Evolutionary conservation across 2,888 invertebrate species (phyloP).

Genomic region (Lobophora halterata): DNA sequence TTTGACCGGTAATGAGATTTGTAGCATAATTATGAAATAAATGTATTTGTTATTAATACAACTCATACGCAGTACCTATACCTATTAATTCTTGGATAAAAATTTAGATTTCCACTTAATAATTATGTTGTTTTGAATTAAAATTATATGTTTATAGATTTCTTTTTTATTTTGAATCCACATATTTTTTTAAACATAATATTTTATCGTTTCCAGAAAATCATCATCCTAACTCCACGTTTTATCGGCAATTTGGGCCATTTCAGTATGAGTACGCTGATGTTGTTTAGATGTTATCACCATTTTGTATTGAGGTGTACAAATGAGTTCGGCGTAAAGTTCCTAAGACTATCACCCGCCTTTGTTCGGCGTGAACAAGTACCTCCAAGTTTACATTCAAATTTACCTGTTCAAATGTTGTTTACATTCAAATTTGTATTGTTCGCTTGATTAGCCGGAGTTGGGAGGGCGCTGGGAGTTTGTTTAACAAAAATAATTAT

Average conservation of each 20-base stretch:
- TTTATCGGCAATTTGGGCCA: constrained; percentile 58
- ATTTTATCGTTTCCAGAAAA: constrained; percentile 28
- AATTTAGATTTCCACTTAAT: too few relatives aligned
- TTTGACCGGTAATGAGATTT: too few relatives aligned
- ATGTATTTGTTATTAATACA: too few relatives aligned
- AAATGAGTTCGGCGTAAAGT: constrained; percentile 63
- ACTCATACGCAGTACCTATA: too few relatives aligned
- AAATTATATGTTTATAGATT: background rate
- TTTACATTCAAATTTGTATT: constrained; percentile 32
- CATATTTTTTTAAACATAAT: too few relatives aligned
- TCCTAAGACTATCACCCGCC: constrained; percentile 40
- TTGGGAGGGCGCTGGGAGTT: constrained; percentile 18
- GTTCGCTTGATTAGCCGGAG: constrained; percentile 28
- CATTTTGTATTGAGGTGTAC: constrained; percentile 70
- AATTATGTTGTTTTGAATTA: too few relatives aligned
- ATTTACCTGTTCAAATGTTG: constrained; percentile 23
- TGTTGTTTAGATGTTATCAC: constrained; percentile 66
- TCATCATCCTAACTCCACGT: constrained; percentile 25
- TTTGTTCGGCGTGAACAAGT: constrained; percentile 40
- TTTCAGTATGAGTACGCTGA: constrained; percentile 67
- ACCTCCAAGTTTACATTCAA: constrained; percentile 31
- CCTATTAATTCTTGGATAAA: too few relatives aligned
- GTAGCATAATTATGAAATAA: too few relatives aligned
- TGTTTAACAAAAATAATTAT: too few relatives aligned
- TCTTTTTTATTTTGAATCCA: too few relatives aligned